Evolutionary conservation across 2,797 vertebrate species (phyloP), one percentile per base, ranked within the genome.

Genomic region (Hippopotamyrus pictus): DNA sequence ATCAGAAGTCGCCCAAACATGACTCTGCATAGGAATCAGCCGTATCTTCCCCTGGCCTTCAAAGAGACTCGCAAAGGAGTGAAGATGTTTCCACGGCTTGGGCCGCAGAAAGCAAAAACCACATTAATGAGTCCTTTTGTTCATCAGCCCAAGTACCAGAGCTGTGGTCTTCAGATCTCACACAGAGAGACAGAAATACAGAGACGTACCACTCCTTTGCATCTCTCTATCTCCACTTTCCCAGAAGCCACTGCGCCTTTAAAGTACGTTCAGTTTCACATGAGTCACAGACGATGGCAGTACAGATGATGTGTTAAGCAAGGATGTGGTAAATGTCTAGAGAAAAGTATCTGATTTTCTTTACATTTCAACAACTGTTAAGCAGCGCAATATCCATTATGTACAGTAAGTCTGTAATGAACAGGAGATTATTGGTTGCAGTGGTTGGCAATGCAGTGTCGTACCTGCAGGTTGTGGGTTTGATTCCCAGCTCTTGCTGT

Each of bases 111-210:
- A 84, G n/a, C n/a, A 51, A 50, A 79, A 57, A 83, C 53, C 9
- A 62, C 73, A 89, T 89, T 82, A 89, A 89, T 83, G 88, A 62
- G n/a, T 89, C 76, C 76, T 89, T 89, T 89, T 62, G 73, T 84
- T 82, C 79, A 57, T 83, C 88, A 84, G 76, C 57, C 33, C 41
- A 44, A 84, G 76, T 29, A 53, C 76, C 37, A 57, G 76, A 44
- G 62, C 51, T 89, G 73, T 89, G 76, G 37, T 12, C 88, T 82
- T 89, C 76, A 83, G 88, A 89, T 89, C 88, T 89, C 51, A 2
- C 51, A 83, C 51, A 89, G 50, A 84, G 37, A 83, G 51, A 29
- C 69, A 84, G 44, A 50, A 51, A 83, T 53, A 59, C 33, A 46
- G 48, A 53, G 73, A 84, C 4, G 82, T 29, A 84, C 19, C 50